Percentiles rank a stretch among this genome's conserved stretches.
Evolutionary conservation across 2,113 vertebrate species (phyloP).

Genomic region (Erythrocercus mccallii): DNA sequence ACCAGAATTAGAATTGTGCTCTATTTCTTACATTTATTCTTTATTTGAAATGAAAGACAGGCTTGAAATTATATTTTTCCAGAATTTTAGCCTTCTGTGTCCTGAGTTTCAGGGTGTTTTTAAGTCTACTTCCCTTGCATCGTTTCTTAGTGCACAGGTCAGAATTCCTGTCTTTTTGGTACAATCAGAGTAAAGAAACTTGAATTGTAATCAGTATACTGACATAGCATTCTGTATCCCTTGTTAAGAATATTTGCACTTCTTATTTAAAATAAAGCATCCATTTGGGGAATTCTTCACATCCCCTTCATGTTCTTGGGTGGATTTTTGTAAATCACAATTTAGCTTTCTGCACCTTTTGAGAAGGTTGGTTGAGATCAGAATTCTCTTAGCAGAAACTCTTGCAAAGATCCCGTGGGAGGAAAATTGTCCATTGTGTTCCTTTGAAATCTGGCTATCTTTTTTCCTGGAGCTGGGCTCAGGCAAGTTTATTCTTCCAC

Average conservation of each 20-base stretch:
- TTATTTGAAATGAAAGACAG: not conserved
- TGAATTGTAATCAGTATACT: not conserved
- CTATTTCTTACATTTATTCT: not conserved
- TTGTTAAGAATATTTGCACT: not conserved
- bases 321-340: not conserved
- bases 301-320: not conserved
- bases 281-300: not conserved
- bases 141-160: not conserved
- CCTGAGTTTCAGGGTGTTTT: not conserved
- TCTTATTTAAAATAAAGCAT: not conserved
- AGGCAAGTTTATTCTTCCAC: conserved; percentile 51
- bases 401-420: not conserved
- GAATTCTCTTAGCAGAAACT: conserved; percentile 20
- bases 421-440: conserved; percentile 48
- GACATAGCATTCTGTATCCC: not conserved
- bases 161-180: not conserved
- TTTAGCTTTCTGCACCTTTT: not conserved
- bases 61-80: not conserved
- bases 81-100: not conserved
- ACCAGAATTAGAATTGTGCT: not conserved
- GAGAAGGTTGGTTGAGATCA: conserved; percentile 1
- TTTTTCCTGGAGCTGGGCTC: conserved; percentile 32
- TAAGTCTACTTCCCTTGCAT: not conserved
- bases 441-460: conserved; percentile 34
- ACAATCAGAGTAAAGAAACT: not conserved